These are phyloP conservation scores for Oostethus manadensis DNA, from an alignment of 2,113 vertebrate genomes.

Conservation along the genomic window DNA sequence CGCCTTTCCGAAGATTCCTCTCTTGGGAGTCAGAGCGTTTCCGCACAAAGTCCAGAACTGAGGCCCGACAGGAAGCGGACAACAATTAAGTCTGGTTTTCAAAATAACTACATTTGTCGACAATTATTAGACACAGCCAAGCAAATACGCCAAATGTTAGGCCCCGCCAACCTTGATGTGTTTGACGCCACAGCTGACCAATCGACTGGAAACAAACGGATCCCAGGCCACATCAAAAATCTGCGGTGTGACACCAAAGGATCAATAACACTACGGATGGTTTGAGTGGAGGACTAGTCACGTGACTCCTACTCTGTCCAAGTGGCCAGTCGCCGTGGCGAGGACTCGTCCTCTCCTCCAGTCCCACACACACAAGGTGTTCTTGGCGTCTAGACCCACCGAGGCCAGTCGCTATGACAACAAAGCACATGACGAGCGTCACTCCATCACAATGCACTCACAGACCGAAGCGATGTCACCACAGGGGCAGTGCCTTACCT, in stretches of 20 bases:
- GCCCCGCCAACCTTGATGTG: conserved; percentile 88
- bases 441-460: background rate
- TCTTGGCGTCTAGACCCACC: conserved; percentile 93
- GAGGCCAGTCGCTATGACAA: conserved; percentile 82
- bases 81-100: no score
- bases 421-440: conserved; percentile 14
- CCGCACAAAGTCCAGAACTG: conserved; percentile 96
- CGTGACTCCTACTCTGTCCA: conserved; percentile 62
- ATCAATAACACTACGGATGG: no score
- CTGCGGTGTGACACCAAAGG: conserved; percentile 55
- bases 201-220: conserved; percentile 80
- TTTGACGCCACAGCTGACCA: conserved; percentile 96
- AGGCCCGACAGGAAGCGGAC: conserved; percentile 12
- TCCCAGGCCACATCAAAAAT: conserved; percentile 98
- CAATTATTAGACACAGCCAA: no score
- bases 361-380: conserved; percentile 93
- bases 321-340: conserved; percentile 91
- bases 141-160: background rate
- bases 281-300: no score
- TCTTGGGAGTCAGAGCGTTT: conserved; percentile 89
- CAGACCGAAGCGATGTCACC: no score
- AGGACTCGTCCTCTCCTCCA: conserved; percentile 91
- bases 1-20: conserved; percentile 93
- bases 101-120: no score
- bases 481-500: conserved; percentile 67